Evolutionary conservation across 2,797 vertebrate species (phyloP).

Genomic region (Acanthurus lineatus): DNA sequence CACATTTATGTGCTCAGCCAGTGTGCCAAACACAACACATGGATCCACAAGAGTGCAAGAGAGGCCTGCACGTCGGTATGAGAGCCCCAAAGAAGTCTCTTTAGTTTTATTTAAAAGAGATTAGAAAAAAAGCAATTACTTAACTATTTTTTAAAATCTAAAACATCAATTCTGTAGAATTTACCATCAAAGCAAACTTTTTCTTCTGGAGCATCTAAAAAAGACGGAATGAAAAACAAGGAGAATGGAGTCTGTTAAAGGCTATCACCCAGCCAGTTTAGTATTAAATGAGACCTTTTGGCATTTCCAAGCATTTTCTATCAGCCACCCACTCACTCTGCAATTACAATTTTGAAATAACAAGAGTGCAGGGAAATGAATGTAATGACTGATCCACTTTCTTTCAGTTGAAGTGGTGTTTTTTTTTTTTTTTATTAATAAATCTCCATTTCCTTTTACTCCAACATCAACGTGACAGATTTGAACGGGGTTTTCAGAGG

Average conservation of each 20-base stretch:
- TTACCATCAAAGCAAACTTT: not conserved
- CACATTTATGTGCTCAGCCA: constrained; percentile 64
- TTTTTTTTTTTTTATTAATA: not conserved
- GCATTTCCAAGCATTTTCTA: not conserved
- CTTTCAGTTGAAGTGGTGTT: not conserved
- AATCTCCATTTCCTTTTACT: not conserved
- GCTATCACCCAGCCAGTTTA: not conserved
- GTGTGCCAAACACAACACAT: constrained; percentile 71
- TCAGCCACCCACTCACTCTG: constrained; percentile 9
- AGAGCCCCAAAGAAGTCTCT: constrained; percentile 33
- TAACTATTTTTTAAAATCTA: constrained; percentile 14
- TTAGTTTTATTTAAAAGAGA: constrained; percentile 33
- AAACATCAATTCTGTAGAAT: constrained; percentile 39
- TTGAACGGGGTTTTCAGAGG: not conserved
- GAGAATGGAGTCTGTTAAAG: not conserved
- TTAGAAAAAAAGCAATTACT: not conserved
- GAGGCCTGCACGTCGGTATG: constrained; percentile 43
- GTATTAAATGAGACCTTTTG: not conserved
- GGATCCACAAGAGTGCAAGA: constrained; percentile 49
- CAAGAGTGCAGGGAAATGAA: not conserved
- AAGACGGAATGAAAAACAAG: not conserved
- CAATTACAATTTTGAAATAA: constrained; percentile 12
- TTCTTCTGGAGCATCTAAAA: not conserved
- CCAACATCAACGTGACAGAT: not conserved
- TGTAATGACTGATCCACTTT: constrained; percentile 16